Percentiles rank a stretch among this genome's conserved stretches.
Conservation (phyloP, 2,797 vertebrate species). For the Gobionotothen gibberifrons region DNA sequence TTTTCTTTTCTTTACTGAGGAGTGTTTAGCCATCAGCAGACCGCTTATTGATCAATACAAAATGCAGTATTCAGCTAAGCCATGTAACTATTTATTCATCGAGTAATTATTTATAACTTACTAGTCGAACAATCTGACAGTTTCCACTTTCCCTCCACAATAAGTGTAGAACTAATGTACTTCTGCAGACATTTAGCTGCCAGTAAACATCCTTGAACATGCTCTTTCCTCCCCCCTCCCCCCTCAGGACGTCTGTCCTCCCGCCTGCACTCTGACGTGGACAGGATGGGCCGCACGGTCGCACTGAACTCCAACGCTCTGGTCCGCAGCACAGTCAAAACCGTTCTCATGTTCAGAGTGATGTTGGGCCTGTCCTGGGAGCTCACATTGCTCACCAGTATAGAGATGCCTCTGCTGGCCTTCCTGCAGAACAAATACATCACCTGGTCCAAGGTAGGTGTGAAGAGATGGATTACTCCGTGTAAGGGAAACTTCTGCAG, state of each 20-base stretch:
- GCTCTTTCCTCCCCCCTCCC: not conserved
- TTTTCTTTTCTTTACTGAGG: too few relatives aligned
- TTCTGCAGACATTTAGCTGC: not conserved
- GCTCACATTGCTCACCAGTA: conserved; percentile 86
- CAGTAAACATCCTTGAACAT: not conserved
- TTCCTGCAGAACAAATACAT: conserved; percentile 82
- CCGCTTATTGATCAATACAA: too few relatives aligned
- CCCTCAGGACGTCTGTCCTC: conserved; percentile 84
- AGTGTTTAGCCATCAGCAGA: too few relatives aligned
- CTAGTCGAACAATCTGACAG: too few relatives aligned
- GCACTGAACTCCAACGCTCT: conserved; percentile 83
- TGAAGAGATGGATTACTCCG: not conserved
- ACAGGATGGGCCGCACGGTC: conserved; percentile 86
- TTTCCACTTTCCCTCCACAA: too few relatives aligned
- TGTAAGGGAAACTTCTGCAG: too few relatives aligned
- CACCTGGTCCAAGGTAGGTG: conserved; percentile 73
- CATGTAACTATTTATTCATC: too few relatives aligned
- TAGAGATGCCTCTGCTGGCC: conserved; percentile 83
- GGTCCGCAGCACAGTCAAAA: conserved; percentile 82
- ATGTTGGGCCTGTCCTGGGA: conserved; percentile 88
- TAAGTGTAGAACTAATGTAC: not conserved
- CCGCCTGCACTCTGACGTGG: conserved; percentile 87
- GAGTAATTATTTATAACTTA: too few relatives aligned
- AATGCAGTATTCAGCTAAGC: too few relatives aligned
- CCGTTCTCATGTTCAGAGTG: conserved; percentile 81